Conservation (phyloP, 2,888 invertebrate genomes). For the Dicyrtomina minuta region DNA sequence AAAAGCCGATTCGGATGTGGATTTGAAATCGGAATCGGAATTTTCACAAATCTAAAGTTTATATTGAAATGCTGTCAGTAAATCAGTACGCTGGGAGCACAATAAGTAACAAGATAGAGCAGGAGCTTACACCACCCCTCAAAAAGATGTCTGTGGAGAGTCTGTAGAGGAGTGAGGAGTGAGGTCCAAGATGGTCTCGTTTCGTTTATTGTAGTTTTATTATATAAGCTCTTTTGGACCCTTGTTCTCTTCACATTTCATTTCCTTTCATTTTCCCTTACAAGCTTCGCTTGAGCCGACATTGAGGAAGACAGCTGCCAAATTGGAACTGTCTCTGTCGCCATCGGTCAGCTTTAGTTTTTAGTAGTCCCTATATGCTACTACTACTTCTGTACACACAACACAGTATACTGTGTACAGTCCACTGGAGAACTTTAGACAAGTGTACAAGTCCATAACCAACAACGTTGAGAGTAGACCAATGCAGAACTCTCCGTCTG, state of each 20-base stretch:
- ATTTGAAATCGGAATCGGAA: no score
- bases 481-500: constrained; percentile 1
- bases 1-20: no score
- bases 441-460: no score
- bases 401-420: neutral
- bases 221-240: constrained; percentile 1
- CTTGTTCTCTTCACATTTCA: constrained; percentile 26
- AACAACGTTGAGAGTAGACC: neutral
- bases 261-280: constrained; percentile 37
- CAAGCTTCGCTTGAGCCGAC: constrained; percentile 30
- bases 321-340: constrained; percentile 42
- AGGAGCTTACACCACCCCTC: no score
- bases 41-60: no score
- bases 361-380: no score
- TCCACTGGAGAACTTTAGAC: no score
- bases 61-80: no score
- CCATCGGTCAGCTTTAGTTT: constrained; percentile 26
- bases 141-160: neutral
- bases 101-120: no score
- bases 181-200: no score
- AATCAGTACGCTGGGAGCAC: no score
- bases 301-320: constrained; percentile 49
- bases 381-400: neutral
- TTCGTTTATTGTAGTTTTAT: constrained; percentile 16
- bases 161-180: no score